Base-by-base conservation (phyloP, 30 jellyfish, hydroid and myxozoan species). In the Chrysaora quinquecirrha region DNA sequence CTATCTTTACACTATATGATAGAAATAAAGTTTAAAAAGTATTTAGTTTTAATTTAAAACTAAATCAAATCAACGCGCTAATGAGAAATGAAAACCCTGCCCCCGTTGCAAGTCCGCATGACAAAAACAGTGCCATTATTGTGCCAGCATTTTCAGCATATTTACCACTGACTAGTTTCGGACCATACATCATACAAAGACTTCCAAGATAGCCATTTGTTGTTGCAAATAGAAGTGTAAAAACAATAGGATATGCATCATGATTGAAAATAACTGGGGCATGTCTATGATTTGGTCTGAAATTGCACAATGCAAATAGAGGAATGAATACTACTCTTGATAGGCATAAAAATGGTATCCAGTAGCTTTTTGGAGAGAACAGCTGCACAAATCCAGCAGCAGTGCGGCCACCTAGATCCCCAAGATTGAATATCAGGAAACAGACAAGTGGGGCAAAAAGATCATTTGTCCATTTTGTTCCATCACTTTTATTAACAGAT, bases 181-280 rank as follows among this genome's bases (percentile, higher is more conserved):
- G 99, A 21, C 97, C 99, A 80, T 76, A 95, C 99, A 95, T 95
- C 99, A 95, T 95, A 64, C 97, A 83, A 48, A 95, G 90, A 65
- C 99, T 95, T 21, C 99, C 97, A 27, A 95, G 75, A 35, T 95
- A 95, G 27, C 99, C 99, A 71, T 95, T 95, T 33, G 93, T 34
- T 18, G 82, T 16, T 16, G 96, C 84, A 84, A 95, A 95, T 6
- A 95, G 46, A 24, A 58, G 32, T 48, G 62, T 95, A 32, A 95
- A 29, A 30, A 88, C 71, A 71, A 95, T 75, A 3, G 99, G 99
- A 71, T 87, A 95, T 0, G 49, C 90, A 73, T 95, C 99, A 73
- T 79, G 83, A 0, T 95, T 84, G 23, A 95, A 73, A 1, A 78
- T 34, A 35, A 86, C 85, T 24, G 95, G 96, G 12, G 78, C 46